Evolutionary conservation across 2,797 vertebrate species (phyloP).

Genomic region (Leuciscus waleckii): DNA sequence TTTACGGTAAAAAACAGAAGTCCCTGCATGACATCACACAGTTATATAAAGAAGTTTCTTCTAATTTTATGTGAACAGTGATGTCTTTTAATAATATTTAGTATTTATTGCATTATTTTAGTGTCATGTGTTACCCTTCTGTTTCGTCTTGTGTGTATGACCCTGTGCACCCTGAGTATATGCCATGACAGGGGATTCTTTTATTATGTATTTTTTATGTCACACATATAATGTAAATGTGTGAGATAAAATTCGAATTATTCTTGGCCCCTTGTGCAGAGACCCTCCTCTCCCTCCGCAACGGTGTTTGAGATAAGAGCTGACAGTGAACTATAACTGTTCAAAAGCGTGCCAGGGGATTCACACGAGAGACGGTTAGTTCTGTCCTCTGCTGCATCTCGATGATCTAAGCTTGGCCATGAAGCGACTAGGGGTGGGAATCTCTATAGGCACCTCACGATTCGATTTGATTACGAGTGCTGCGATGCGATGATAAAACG

Average conservation of each 20-base stretch:
- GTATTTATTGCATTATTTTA: background rate
- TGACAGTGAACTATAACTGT: conserved; percentile 14
- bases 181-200: background rate
- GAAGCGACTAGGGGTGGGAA: background rate
- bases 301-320: conserved; percentile 8
- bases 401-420: background rate
- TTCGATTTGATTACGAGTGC: no score
- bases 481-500: no score
- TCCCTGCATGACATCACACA: background rate
- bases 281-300: background rate
- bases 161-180: background rate
- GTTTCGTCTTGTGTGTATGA: background rate
- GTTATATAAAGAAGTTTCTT: background rate
- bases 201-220: no score
- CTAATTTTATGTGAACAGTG: background rate
- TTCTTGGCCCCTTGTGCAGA: background rate
- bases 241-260: background rate
- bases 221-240: background rate
- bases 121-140: background rate
- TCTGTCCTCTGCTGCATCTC: background rate
- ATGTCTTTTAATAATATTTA: background rate
- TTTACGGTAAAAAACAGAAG: background rate
- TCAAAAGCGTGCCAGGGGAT: background rate
- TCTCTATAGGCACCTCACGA: no score
- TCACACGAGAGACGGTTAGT: background rate